Conservation (phyloP, 2,113 vertebrate species). For the Cryptotis parvus region DNA sequence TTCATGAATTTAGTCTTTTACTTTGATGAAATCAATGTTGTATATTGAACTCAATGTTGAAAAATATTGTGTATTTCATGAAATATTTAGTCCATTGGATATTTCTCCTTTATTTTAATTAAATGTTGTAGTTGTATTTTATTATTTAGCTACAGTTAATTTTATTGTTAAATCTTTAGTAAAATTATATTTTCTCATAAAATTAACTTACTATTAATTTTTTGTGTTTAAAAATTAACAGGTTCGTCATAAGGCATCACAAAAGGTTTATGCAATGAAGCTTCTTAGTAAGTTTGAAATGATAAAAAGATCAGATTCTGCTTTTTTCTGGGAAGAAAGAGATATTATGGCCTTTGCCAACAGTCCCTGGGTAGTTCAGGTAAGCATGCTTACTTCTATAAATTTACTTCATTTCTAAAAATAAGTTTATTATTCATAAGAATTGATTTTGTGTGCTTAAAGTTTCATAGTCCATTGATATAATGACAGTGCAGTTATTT, state of each 20-base stretch:
- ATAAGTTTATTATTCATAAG: slow-evolving; percentile 5
- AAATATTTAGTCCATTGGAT: slow-evolving; percentile 48
- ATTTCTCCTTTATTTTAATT: slow-evolving; percentile 19
- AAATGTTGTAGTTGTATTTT: slow-evolving; percentile 49
- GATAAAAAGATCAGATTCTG: slow-evolving; percentile 99
- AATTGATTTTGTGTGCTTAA: slow-evolving; percentile 30
- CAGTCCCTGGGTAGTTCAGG: slow-evolving; percentile 99
- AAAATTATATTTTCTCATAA: background rate
- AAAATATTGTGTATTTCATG: background rate
- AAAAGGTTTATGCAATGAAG: slow-evolving; percentile 99
- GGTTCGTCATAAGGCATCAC: slow-evolving; percentile 97
- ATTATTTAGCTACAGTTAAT: slow-evolving; percentile 17
- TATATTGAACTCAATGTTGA: background rate
- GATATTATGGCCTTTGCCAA: slow-evolving; percentile 99
- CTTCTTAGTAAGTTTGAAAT: slow-evolving; percentile 99
- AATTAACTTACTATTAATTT: slow-evolving; percentile 51
- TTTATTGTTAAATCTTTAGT: slow-evolving; percentile 36
- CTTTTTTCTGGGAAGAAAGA: slow-evolving; percentile 99
- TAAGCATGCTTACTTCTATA: slow-evolving; percentile 80
- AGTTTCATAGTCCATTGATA: background rate
- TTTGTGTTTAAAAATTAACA: slow-evolving; percentile 81
- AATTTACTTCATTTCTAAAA: slow-evolving; percentile 31
- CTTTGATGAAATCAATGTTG: slow-evolving; percentile 30
- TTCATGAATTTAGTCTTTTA: slow-evolving; percentile 30
- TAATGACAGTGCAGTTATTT: slow-evolving; percentile 20